Evolutionary conservation across 2,113 vertebrate species (phyloP).

Genomic region (Alces alces): DNA sequence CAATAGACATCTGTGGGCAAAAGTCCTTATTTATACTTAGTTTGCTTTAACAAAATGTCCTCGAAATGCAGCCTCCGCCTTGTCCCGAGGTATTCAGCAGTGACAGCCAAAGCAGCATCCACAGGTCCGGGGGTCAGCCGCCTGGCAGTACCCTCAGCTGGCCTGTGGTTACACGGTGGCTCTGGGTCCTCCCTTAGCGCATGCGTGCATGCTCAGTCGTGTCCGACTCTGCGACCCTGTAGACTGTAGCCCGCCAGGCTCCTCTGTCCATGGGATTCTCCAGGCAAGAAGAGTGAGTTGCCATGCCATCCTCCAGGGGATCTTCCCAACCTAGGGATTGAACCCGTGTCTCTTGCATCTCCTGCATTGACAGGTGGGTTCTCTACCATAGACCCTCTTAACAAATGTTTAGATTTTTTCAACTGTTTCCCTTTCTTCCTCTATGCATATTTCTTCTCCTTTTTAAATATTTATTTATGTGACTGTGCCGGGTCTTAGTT

Average conservation of each 20-base stretch:
- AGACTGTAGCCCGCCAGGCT: neutral
- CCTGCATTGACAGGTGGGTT: neutral
- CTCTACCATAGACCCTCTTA: neutral
- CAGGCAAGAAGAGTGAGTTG: neutral
- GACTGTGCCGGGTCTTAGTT: neutral
- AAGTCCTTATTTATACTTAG: rapidly evolving
- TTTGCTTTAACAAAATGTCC: neutral
- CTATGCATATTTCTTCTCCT: neutral
- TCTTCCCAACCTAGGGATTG: neutral
- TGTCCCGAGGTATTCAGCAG: neutral
- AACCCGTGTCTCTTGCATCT: neutral
- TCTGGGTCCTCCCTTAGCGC: neutral
- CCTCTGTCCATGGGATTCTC: neutral
- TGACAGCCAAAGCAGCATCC: neutral
- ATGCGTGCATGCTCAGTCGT: rapidly evolving
- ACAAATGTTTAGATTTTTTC: neutral
- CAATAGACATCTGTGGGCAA: rapidly evolving
- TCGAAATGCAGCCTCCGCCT: neutral
- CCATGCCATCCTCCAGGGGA: neutral
- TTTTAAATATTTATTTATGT: neutral
- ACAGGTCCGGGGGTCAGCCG: rapidly evolving
- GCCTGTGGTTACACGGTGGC: neutral
- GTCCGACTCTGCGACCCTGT: rapidly evolving
- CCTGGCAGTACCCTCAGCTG: neutral
- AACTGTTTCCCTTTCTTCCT: neutral